Evolutionary conservation across 2,797 vertebrate genomes (phyloP).

Genomic region (Hippocampus kuda): DNA sequence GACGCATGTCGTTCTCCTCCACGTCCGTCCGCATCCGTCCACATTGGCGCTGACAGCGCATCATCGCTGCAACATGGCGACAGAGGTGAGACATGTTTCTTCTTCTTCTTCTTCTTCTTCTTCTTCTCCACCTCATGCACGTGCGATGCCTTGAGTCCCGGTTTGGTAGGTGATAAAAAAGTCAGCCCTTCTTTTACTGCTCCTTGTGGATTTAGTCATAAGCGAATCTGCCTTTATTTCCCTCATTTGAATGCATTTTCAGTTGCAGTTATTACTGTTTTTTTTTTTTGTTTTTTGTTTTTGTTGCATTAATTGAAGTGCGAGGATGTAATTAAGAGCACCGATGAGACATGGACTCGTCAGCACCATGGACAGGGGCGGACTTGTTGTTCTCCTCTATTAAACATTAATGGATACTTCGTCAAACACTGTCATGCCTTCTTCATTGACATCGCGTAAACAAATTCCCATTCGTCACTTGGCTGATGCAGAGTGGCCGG

Average conservation of each 20-base stretch:
- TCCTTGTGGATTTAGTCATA: background rate
- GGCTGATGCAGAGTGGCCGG: background rate
- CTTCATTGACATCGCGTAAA: background rate
- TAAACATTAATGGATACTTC: background rate
- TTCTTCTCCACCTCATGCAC: background rate
- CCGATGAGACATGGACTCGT: slow-evolving; percentile 30
- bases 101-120: background rate
- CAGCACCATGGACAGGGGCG: slow-evolving; percentile 70
- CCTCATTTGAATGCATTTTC: background rate
- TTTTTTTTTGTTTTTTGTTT: no score
- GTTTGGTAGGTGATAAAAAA: background rate
- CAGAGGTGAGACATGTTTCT: slow-evolving; percentile 63
- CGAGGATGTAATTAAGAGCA: background rate
- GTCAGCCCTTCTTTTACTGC: background rate
- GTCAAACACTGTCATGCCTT: background rate
- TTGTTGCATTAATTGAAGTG: background rate
- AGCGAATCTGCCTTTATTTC: background rate
- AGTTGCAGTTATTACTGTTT: background rate
- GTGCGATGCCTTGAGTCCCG: background rate
- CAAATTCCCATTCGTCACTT: background rate
- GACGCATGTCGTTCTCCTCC: slow-evolving; percentile 41
- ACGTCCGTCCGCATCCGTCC: slow-evolving; percentile 41
- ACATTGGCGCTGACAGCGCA: slow-evolving; percentile 14
- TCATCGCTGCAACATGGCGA: slow-evolving; percentile 62
- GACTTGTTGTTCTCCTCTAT: slow-evolving; percentile 9